Evolutionary conservation across 2,797 vertebrate species (phyloP), one percentile per base, ranked within the genome.

Genomic region (Eurystomus glaucurus): DNA sequence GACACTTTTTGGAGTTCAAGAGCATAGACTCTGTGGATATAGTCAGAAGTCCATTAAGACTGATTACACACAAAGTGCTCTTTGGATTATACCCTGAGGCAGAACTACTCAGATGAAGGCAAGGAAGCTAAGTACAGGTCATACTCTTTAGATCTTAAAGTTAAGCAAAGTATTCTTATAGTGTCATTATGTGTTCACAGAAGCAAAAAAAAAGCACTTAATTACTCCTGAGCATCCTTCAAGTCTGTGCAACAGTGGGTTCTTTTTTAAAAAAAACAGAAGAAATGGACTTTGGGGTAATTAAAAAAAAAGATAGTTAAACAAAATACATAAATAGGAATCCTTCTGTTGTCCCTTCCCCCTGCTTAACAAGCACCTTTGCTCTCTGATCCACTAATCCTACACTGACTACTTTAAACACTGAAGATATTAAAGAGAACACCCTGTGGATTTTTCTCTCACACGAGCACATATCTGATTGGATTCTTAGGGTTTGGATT

Each of bases 161-260:
- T 64, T 81, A 78, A 45, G 25, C 8, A 17, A 54, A 55, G 1
- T 60, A 25, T 55, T 22, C 6, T 72, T 88, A 55, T 4, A 51
- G 2, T 3, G 0, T 29, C 35, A n/a, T 60, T 26, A 29, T 20
- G 1, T 17, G 25, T 46, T 22, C 41, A 69, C 1, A 68, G 41
- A 48, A 31, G 21, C 79, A 83, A 64, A 79, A 68, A 62, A 41
- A 37, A 14, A 8, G 57, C 8, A 48, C 50, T 69, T 37, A 37
- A 41, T 3, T 57, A 41, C 2, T 76, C 19, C 23, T 58, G 52
- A 61, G 1, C 3, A 48, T 57, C 43, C 61, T 87, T 79, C 45
- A 88, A 55, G 35, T 54, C 23, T 70, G 1, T 68, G 7, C 9
- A 70, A 12, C 11, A 35, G 11, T 39, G 37, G 3, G 8, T 21